Base-by-base conservation (phyloP, 2,797 vertebrate species). In the Hybognathus amarus region DNA sequence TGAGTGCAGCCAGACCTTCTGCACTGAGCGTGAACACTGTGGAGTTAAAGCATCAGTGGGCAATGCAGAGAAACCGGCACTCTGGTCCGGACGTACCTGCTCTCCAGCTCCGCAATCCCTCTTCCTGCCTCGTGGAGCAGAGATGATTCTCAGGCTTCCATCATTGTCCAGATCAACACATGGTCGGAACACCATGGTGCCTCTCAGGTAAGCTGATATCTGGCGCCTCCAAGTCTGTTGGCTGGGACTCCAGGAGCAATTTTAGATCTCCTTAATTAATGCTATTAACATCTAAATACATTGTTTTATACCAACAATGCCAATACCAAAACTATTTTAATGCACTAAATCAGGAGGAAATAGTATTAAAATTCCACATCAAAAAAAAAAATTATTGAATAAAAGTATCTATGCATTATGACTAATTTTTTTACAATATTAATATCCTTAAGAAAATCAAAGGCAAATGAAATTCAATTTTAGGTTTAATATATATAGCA, bases 141-240 rank as follows among this genome's bases (percentile, higher is more conserved):
- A 85, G 78, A 88, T 59, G 79, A 90, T 1, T 83, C n/a, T 94
- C 24, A 89, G 90, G 85, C 91, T 95, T 73, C 94, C 94, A 0
- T 88, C 90, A 0, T 89, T 95, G 1, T 15, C 85, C 79, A 87
- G 78, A 78, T 88, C 86, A 9, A 84, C 87, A 9, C 84, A 77
- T 66, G 89, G 87, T 70, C 83, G 68, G 47, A 88, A 89, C 84
- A 71, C 91, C 85, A 42, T 83, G 73, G 77, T 89, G 30, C 90
- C 86, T 17, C 89, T 93, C 88, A 94, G 93, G 94, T 95, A 87
- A 90, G 85, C 2, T 11, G 77, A 88, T 78, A 79, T 20, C 54
- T 80, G 54, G 38, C 0, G 18, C 59, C 50, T 38, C 24, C 15
- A 17, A 67, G 33, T 15, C 18, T 27, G 33, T 18, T 33, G 70